Conservation (phyloP, 2,113 vertebrate genomes). For the Chunga burmeisteri region DNA sequence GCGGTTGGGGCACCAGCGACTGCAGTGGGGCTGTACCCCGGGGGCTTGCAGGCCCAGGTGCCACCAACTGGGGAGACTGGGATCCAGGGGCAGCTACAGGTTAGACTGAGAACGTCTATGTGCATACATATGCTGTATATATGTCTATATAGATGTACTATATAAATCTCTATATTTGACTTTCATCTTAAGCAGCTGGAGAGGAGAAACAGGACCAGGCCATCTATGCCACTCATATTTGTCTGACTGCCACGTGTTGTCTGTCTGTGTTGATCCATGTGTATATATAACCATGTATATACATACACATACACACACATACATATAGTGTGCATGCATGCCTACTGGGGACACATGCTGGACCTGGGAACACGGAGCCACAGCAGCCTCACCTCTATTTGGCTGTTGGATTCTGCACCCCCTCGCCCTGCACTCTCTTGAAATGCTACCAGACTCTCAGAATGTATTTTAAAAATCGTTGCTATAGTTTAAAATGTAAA, state of each 20-base stretch:
- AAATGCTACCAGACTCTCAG: neutral
- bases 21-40: accelerated
- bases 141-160: neutral
- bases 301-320: neutral
- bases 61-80: neutral
- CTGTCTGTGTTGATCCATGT: neutral
- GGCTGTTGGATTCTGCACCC: neutral
- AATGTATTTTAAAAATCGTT: neutral
- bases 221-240: neutral
- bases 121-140: too few relatives aligned
- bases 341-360: neutral
- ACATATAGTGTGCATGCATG: accelerated
- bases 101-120: neutral
- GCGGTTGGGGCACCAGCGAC: neutral
- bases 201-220: neutral
- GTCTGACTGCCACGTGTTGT: neutral
- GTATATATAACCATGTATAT: neutral
- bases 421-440: neutral
- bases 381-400: neutral
- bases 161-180: neutral
- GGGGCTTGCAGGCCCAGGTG: neutral
- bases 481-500: neutral
- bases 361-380: neutral
- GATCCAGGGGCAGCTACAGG: neutral
- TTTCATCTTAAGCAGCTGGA: neutral